phyloP scores from a whole-genome alignment of 1,140 invertebrate genomes.

The Cydia pomonella region DNA sequence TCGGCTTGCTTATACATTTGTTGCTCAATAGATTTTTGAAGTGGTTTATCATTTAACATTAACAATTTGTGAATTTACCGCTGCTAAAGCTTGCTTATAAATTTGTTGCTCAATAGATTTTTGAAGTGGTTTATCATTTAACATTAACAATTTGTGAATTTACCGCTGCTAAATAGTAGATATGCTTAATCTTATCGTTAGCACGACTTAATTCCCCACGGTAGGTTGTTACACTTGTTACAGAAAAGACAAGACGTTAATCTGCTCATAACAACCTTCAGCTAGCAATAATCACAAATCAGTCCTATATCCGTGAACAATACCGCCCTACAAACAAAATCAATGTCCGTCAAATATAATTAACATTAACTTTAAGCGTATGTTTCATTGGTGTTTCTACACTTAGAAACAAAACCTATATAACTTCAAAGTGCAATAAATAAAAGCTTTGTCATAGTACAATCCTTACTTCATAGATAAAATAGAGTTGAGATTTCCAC shows the following conservation, averaged over 20 bases:
- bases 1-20: too few species aligned
- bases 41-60: too few species aligned
- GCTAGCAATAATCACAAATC: constrained; percentile 17
- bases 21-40: too few species aligned
- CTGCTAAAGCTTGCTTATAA: too few species aligned
- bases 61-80: too few species aligned
- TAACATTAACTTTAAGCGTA: constrained; percentile 1
- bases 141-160: too few species aligned
- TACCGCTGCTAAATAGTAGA: too few species aligned
- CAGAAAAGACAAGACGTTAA: constrained; percentile 15
- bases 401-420: background rate
- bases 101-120: too few species aligned
- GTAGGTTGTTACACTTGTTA: background rate
- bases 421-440: too few species aligned
- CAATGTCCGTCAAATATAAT: constrained; percentile 42
- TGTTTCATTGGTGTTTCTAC: background rate
- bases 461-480: background rate
- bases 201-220: background rate
- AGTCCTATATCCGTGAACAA: constrained; percentile 50
- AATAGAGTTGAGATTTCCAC: background rate
- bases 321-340: constrained; percentile 51
- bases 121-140: too few species aligned
- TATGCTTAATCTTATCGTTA: too few species aligned
- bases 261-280: constrained; percentile 7
- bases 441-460: background rate